Conservation (phyloP, 1,140 invertebrate species). For the Megathymus violae region DNA sequence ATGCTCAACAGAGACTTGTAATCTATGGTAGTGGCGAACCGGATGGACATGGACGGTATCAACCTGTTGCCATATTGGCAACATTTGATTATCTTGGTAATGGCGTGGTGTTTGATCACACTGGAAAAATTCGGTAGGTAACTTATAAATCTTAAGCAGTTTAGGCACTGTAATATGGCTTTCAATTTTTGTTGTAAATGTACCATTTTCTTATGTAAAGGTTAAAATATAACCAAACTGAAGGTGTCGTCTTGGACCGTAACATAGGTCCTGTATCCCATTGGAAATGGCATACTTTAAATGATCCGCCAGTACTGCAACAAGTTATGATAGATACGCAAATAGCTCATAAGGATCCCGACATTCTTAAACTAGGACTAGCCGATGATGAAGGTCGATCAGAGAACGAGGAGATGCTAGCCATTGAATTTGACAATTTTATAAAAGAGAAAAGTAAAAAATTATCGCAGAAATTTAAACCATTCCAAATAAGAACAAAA, state of each 20-base stretch:
- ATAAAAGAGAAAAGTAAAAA: conserved; percentile 75
- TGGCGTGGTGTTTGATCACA: conserved; percentile 72
- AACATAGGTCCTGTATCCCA: conserved; percentile 68
- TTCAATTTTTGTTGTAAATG: not conserved
- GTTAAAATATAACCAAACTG: conserved; percentile 77
- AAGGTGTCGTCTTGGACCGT: conserved; percentile 73
- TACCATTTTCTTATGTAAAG: conserved; percentile 44
- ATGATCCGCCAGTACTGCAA: conserved; percentile 74
- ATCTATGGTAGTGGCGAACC: conserved; percentile 68
- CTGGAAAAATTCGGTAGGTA: conserved; percentile 69
- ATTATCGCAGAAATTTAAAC: conserved; percentile 68
- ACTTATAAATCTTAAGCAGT: too few relatives aligned
- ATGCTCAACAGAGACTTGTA: conserved; percentile 69
- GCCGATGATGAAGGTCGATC: conserved; percentile 48
- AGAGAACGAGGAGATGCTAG: conserved; percentile 76
- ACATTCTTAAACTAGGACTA: conserved; percentile 60
- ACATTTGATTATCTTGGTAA: conserved; percentile 75
- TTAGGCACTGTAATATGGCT: too few relatives aligned
- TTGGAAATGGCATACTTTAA: conserved; percentile 79
- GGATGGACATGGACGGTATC: conserved; percentile 58
- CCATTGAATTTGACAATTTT: conserved; percentile 76
- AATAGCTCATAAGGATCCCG: conserved; percentile 69
- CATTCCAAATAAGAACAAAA: conserved; percentile 78
- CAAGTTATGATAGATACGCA: conserved; percentile 78
- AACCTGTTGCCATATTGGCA: conserved; percentile 63